phyloP scores from a whole-genome alignment of 1,140 invertebrate genomes.

The Tribolium castaneum region DNA sequence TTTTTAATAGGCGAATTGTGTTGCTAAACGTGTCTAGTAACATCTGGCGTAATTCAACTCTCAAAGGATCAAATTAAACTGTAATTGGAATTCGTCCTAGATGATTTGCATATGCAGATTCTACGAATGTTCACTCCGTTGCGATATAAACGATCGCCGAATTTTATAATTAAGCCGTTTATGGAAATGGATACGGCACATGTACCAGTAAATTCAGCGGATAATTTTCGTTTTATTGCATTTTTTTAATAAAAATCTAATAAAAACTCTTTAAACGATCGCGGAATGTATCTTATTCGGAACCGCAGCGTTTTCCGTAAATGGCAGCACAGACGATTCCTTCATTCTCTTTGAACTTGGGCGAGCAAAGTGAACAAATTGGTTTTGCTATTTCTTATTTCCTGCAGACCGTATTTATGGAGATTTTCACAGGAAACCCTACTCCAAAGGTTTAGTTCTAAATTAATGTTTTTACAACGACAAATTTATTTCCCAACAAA shows the following conservation, averaged over 20 bases:
- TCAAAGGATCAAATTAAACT: conserved; percentile 23
- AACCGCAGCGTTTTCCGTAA: neutral
- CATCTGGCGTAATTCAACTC: conserved; percentile 3
- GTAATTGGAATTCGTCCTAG: conserved; percentile 14
- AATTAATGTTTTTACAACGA: too few relatives aligned
- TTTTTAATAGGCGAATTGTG: conserved; percentile 13
- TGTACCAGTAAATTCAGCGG: neutral
- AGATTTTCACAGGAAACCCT: neutral
- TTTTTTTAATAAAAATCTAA: neutral
- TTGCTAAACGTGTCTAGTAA: neutral
- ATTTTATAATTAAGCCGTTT: conserved; percentile 5
- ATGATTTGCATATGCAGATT: conserved; percentile 24
- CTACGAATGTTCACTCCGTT: neutral
- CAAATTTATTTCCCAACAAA: too few relatives aligned
- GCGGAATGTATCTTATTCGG: neutral
- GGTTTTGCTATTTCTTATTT: neutral
- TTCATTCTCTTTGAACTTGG: neutral
- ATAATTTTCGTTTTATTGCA: neutral
- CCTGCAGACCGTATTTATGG: neutral
- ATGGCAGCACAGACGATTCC: neutral
- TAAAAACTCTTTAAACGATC: neutral
- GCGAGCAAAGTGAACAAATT: conserved; percentile 3
- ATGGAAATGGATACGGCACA: neutral
- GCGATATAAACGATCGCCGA: conserved; percentile 1
- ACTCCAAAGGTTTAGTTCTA: too few relatives aligned